Percentiles rank a stretch among this genome's conserved stretches.
phyloP scores from a whole-genome alignment of 2,113 vertebrate genomes.

The Aspidoscelis tigris region DNA sequence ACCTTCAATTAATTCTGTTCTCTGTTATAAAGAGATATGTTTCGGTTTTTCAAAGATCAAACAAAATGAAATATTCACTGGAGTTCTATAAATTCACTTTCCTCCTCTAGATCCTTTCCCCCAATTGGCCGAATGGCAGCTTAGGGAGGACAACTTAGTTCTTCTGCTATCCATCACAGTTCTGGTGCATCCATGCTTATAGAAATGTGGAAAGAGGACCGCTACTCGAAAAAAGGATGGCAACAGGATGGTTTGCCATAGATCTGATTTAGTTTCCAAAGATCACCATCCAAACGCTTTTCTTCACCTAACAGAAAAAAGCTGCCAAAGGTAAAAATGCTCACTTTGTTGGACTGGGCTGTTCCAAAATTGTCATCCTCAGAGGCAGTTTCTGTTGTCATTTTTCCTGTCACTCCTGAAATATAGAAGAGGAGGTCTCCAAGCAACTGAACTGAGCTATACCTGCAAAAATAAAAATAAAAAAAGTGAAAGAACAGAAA shows the following conservation, averaged over 20 bases:
- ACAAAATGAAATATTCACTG: background rate
- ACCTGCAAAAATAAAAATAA: conserved; percentile 76
- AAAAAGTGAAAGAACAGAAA: no score
- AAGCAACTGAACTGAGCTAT: conserved; percentile 97
- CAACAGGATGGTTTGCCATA: no score
- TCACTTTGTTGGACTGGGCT: conserved; percentile 93
- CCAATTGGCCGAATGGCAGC: background rate
- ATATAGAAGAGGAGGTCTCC: conserved; percentile 98
- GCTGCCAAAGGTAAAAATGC: background rate
- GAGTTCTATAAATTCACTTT: no score
- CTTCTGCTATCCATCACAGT: no score
- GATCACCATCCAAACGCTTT: no score
- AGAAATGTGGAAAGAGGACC: no score
- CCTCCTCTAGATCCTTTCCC: background rate
- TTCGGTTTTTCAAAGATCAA: background rate
- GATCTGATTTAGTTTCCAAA: no score
- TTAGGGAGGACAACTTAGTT: no score
- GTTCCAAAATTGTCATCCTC: conserved; percentile 99
- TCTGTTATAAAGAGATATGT: no score
- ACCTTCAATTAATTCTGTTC: background rate
- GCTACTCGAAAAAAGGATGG: no score
- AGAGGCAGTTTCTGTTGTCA: conserved; percentile 98
- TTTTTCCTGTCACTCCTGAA: conserved; percentile 97
- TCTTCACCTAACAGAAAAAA: background rate
- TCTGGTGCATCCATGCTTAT: no score